Conservation (phyloP, 2,888 invertebrate genomes). For the Venusia cambrica region DNA sequence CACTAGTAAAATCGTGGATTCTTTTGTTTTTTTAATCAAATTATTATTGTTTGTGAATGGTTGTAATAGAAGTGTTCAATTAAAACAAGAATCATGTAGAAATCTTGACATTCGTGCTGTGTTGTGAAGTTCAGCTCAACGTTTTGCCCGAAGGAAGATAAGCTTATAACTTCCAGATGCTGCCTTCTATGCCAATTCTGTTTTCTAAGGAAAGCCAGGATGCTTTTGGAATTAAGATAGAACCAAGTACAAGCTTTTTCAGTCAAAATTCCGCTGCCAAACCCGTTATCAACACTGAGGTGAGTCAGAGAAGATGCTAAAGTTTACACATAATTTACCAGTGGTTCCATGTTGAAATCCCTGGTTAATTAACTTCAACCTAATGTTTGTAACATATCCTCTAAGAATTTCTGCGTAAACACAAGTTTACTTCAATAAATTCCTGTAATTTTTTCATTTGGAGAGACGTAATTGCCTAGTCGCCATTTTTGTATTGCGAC, state of each 20-base stretch:
- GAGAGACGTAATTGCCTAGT: conserved; percentile 32
- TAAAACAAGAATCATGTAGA: conserved; percentile 45
- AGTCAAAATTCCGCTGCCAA: conserved; percentile 51
- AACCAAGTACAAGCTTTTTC: conserved; percentile 67
- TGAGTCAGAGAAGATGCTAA: conserved; percentile 46
- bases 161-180: conserved; percentile 58
- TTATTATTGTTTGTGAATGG: conserved; percentile 35
- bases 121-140: conserved; percentile 36
- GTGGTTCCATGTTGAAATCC: conserved; percentile 12
- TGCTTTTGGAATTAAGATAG: conserved; percentile 72
- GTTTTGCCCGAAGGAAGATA: conserved; percentile 10
- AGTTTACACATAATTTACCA: conserved; percentile 33
- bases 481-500: conserved; percentile 51
- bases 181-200: conserved; percentile 78
- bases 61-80: conserved; percentile 34
- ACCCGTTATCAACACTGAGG: conserved; percentile 54
- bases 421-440: conserved; percentile 3
- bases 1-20: conserved; percentile 33
- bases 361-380: conserved; percentile 6
- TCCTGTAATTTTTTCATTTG: conserved; percentile 18
- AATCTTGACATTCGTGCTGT: conserved; percentile 37
- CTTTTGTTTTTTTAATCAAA: conserved; percentile 38
- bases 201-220: conserved; percentile 73
- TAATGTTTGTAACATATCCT: neutral
- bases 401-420: neutral